phyloP scores from a whole-genome alignment of 2,797 vertebrate genomes.

The Selene dorsalis region DNA sequence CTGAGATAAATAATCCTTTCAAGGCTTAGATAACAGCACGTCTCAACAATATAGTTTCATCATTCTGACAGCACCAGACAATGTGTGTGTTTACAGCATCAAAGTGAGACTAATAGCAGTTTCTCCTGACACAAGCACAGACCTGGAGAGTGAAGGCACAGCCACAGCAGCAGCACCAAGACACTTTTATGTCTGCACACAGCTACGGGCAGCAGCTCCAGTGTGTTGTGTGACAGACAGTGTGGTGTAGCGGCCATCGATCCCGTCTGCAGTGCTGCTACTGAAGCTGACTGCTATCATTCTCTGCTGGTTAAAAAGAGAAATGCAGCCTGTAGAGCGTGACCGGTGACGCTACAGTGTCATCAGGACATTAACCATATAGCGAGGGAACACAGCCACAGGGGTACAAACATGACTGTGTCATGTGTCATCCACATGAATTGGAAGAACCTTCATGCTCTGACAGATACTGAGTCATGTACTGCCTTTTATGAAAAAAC shows the following conservation, averaged over 20 bases:
- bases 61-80: background rate
- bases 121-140: background rate
- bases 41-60: background rate
- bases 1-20: slow-evolving; percentile 12
- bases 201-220: background rate
- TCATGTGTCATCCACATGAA: background rate
- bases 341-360: background rate
- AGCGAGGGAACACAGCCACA: background rate
- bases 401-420: background rate
- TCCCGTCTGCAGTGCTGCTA: slow-evolving; percentile 3
- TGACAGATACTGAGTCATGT: background rate
- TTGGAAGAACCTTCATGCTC: background rate
- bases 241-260: background rate
- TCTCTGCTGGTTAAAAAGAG: slow-evolving; percentile 77
- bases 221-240: background rate
- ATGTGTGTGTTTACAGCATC: background rate
- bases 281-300: slow-evolving; percentile 54
- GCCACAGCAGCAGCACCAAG: background rate
- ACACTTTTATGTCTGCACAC: background rate
- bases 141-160: background rate
- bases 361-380: background rate
- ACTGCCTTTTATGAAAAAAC: background rate
- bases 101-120: background rate
- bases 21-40: background rate
- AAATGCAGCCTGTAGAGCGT: slow-evolving; percentile 52